Conservation (phyloP, 2,888 invertebrate genomes). For the Ornithoptera priamus region DNA sequence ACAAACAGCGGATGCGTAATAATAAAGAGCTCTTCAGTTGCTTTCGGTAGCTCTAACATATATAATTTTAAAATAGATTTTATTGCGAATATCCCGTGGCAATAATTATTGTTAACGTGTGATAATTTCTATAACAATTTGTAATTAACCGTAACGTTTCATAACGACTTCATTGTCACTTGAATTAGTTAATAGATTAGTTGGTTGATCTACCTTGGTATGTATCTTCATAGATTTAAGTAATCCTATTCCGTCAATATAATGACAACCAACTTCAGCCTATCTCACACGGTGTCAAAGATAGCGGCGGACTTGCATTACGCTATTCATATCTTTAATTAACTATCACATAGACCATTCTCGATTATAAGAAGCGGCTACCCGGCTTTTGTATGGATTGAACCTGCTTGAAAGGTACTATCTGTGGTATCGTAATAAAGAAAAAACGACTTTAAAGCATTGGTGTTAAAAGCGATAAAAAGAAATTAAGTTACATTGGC, state of each 20-base stretch:
- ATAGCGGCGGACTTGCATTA: constrained; percentile 74
- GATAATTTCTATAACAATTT: too few relatives aligned
- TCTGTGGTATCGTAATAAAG: constrained; percentile 33
- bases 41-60: too few relatives aligned
- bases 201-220: not conserved
- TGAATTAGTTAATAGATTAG: not conserved
- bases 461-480: constrained; percentile 41
- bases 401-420: constrained; percentile 48
- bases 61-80: too few relatives aligned
- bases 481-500: constrained; percentile 44
- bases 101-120: too few relatives aligned
- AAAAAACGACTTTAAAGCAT: constrained; percentile 45
- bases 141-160: too few relatives aligned
- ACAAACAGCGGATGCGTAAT: too few relatives aligned
- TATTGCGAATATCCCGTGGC: too few relatives aligned
- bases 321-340: constrained; percentile 78
- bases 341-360: constrained; percentile 75
- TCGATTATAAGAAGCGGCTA: constrained; percentile 74
- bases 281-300: constrained; percentile 45
- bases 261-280: constrained; percentile 6
- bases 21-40: too few relatives aligned
- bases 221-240: not conserved
- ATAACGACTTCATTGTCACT: not conserved
- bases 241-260: constrained; percentile 8
- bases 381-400: constrained; percentile 66